Conservation (phyloP, 2,797 vertebrate genomes). For the Nannoperca australis region DNA sequence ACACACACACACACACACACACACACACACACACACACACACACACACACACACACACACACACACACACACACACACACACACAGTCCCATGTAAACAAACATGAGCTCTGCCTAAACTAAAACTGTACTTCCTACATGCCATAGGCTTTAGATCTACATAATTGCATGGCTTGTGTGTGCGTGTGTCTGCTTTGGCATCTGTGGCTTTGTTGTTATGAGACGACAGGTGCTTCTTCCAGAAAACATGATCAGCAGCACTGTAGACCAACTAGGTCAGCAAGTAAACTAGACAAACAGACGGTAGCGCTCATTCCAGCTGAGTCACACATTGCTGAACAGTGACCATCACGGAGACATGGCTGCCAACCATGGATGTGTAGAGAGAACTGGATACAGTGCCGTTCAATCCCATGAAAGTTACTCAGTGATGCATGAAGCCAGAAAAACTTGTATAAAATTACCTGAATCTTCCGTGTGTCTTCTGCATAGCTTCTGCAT, state of each 20-base stretch:
- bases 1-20: too few relatives aligned
- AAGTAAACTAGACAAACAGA: slow-evolving; percentile 22
- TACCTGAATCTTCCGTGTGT: too few relatives aligned
- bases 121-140: background rate
- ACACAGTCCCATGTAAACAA: slow-evolving; percentile 18
- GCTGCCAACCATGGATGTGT: slow-evolving; percentile 20
- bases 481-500: too few relatives aligned
- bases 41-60: background rate
- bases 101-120: background rate
- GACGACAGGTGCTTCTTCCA: slow-evolving; percentile 7
- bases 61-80: background rate
- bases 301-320: slow-evolving; percentile 45
- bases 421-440: too few relatives aligned
- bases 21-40: too few relatives aligned
- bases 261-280: slow-evolving; percentile 38
- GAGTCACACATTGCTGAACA: slow-evolving; percentile 58
- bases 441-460: too few relatives aligned
- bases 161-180: background rate
- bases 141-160: background rate
- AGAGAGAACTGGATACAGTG: too few relatives aligned
- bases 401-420: too few relatives aligned
- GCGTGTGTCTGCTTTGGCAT: background rate
- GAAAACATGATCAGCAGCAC: slow-evolving; percentile 32
- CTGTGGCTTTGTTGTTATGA: background rate
- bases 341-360: slow-evolving; percentile 24